These are phyloP conservation scores for Raja brachyura DNA, from an alignment of 2,113 vertebrate genomes.

Conservation along the genomic window DNA sequence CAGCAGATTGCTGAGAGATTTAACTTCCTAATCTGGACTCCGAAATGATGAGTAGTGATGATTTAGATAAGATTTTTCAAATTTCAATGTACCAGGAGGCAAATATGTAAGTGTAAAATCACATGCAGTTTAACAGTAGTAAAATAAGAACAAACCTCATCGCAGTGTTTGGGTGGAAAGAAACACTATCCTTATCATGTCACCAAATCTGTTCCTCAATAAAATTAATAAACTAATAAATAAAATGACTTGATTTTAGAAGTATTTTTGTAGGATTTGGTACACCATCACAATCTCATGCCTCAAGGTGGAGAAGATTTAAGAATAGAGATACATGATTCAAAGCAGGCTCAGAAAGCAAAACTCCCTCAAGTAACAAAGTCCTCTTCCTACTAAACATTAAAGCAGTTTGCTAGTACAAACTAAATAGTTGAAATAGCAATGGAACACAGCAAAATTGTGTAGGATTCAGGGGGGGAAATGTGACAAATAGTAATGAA, in stretches of 20 bases:
- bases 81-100: background rate
- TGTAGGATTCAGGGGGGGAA: background rate
- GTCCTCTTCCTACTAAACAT: background rate
- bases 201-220: background rate
- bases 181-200: background rate
- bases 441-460: background rate
- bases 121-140: background rate
- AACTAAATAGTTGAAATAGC: background rate
- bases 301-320: background rate
- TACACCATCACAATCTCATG: background rate
- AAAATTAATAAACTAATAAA: too few relatives aligned
- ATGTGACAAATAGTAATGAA: background rate
- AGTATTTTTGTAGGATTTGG: background rate
- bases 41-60: background rate
- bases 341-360: background rate
- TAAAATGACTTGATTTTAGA: background rate
- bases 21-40: background rate
- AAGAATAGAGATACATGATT: background rate
- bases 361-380: background rate
- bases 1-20: background rate
- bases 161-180: background rate
- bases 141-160: background rate
- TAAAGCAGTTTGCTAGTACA: background rate
- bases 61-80: background rate
- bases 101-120: background rate